Evolutionary conservation across 2,888 invertebrate species (phyloP), one percentile per base, ranked within the genome.

Genomic region (Microplitis manilae): DNA sequence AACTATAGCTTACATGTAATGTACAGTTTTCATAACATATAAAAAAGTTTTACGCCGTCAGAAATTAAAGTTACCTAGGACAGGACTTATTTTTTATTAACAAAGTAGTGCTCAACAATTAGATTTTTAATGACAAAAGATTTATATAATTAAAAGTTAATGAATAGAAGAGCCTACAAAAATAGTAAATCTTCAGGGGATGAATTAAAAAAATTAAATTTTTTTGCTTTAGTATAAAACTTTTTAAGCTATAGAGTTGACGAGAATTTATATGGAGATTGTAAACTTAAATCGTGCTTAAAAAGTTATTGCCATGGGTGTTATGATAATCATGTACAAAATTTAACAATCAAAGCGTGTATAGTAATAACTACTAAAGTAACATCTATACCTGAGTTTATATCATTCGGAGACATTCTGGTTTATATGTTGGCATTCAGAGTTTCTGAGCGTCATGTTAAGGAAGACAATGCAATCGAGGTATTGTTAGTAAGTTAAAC

Each of bases 401-500:
- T 65, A 30, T 9, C 65, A 65, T 65, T 65, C 20, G 13, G 65
- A 20, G 65, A 9, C 30, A 65, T 65, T 13, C 30, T 38, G 17
- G 15, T 62, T 62, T 62, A 38, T 13, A 50, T 13, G 65, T 13
- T n/a, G 64, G 64, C 77, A 73, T 77, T 74, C 69, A 73, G 15
- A 39, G 60, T 20, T 64, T 38, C 68, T 64, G 41, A 6, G 60
- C 61, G 41, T 41, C 5, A 38, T 41, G 70, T 17, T n/a, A 13
- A 69, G 15, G 50, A 15, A 70, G 15, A 77, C 73, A 74, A 77
- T 77, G 59, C 64, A 39, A 74, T 59, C 60, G 67, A 59, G 20
- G 73, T n/a, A 77, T 77, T 77, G 69, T 74, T 60, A 20, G 9
- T 41, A 41, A 74, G 71, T 69, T 74, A 67, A 75, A 70, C 77